These are phyloP conservation scores for Danio kyathit DNA, from an alignment of 2,797 vertebrate species.

Conservation along the genomic window DNA sequence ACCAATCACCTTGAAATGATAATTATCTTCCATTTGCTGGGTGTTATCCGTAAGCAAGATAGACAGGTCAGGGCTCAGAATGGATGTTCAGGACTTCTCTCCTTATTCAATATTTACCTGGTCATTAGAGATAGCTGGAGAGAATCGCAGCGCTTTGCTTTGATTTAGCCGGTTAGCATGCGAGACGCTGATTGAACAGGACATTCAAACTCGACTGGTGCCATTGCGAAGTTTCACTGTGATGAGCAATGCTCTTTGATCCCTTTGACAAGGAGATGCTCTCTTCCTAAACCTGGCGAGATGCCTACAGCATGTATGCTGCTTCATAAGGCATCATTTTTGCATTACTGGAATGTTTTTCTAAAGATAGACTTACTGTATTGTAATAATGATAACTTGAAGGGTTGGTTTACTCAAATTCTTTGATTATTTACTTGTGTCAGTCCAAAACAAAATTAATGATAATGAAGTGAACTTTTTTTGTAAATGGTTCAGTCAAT, in stretches of 20 bases:
- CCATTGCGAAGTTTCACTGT: neutral
- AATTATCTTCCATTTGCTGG: slow-evolving; percentile 57
- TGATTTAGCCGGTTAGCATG: slow-evolving; percentile 17
- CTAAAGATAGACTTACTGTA: neutral
- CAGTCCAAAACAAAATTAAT: no score
- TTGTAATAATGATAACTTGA: neutral
- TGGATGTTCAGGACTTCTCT: slow-evolving; percentile 39
- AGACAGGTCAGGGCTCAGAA: slow-evolving; percentile 50
- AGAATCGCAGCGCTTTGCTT: slow-evolving; percentile 15
- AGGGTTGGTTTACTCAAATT: neutral
- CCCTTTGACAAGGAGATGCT: neutral
- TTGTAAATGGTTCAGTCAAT: no score
- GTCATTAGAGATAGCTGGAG: slow-evolving; percentile 40
- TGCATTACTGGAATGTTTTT: neutral
- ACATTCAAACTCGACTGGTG: slow-evolving; percentile 4
- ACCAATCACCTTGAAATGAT: slow-evolving; percentile 56
- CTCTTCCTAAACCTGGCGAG: neutral
- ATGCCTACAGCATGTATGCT: neutral
- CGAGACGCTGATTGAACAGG: slow-evolving; percentile 13
- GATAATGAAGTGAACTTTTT: no score
- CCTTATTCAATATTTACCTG: slow-evolving; percentile 49
- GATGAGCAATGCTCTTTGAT: slow-evolving; percentile 24
- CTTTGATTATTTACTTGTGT: neutral
- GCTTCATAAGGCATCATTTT: neutral
- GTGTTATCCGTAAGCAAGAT: slow-evolving; percentile 48